Conservation (phyloP, 2,797 vertebrate genomes). For the Passerculus sandwichensis region DNA sequence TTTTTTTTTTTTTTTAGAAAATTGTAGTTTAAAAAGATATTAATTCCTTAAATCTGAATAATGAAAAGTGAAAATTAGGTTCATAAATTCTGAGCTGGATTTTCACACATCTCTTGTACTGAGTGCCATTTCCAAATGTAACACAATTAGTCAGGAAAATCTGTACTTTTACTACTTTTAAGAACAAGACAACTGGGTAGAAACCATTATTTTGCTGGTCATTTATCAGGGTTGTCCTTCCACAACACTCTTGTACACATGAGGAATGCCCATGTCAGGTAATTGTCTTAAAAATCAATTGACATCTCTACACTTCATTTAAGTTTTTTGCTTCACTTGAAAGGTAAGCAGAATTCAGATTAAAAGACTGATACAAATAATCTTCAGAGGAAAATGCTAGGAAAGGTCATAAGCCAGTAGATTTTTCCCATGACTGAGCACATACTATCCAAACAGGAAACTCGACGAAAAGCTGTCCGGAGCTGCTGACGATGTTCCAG, state of each 20-base stretch:
- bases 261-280: background rate
- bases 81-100: background rate
- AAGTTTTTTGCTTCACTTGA: background rate
- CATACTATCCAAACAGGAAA: fast-evolving
- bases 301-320: background rate
- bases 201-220: background rate
- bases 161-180: background rate
- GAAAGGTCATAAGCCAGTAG: background rate
- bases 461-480: fast-evolving
- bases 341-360: background rate
- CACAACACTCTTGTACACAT: background rate
- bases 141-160: background rate
- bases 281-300: background rate
- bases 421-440: background rate
- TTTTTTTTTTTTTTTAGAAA: background rate
- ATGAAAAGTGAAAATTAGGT: background rate
- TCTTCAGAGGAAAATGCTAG: background rate
- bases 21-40: background rate
- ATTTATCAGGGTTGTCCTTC: background rate
- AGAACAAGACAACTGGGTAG: background rate
- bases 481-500: background rate
- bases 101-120: background rate
- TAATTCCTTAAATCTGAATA: background rate
- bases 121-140: background rate
- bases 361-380: background rate